These are phyloP conservation scores for Caenorhabditis sp. DNA, from an alignment of 2,888 invertebrate genomes.

Conservation along the genomic window DNA sequence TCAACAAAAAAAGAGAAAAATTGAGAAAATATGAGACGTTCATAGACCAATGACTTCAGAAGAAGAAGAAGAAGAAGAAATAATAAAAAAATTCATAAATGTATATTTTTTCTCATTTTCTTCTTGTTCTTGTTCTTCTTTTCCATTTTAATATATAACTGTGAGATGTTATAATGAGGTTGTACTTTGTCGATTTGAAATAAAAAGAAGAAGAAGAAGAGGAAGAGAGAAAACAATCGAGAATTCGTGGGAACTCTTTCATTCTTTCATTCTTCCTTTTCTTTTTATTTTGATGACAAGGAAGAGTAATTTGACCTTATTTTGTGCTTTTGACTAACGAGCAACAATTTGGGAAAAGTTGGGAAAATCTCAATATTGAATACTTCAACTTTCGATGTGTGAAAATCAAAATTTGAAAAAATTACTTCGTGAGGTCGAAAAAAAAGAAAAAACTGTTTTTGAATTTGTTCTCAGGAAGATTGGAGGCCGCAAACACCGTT, in stretches of 20 bases:
- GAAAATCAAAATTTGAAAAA: no score
- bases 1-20: background rate
- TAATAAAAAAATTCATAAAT: constrained; percentile 6
- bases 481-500: no score
- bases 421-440: no score
- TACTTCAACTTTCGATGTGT: no score
- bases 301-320: background rate
- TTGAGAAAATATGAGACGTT: background rate
- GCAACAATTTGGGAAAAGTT: background rate
- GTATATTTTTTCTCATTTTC: no score
- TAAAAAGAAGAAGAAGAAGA: constrained; percentile 2
- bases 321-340: background rate
- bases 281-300: background rate
- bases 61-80: constrained; percentile 7
- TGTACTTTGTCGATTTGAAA: constrained; percentile 2
- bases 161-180: constrained; percentile 16
- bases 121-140: constrained; percentile 1
- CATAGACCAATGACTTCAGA: background rate
- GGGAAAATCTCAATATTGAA: no score
- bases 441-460: no score
- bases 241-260: background rate
- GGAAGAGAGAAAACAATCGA: background rate
- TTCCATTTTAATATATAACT: background rate
- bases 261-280: background rate
- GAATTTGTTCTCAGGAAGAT: no score